A percentile compares a stretch with the other conserved stretches of the same genome.
These are phyloP conservation scores for Apodemus sylvaticus DNA, from an alignment of 2,113 vertebrate species.

Conservation along the genomic window DNA sequence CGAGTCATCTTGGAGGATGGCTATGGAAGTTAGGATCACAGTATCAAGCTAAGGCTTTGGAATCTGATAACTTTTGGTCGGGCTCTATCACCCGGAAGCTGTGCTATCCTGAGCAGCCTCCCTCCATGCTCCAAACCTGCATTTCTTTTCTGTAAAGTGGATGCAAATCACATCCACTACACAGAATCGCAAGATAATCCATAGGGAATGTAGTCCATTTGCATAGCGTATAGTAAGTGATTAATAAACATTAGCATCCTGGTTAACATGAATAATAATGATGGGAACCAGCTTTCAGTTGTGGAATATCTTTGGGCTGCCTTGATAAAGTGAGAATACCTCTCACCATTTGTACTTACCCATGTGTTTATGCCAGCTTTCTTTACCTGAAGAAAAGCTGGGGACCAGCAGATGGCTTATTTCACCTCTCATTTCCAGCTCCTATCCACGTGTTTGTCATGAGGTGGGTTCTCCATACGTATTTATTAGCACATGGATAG, in stretches of 20 bases:
- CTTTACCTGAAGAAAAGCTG: neutral
- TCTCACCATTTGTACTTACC: neutral
- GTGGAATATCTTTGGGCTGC: neutral
- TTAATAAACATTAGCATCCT: conserved; percentile 24
- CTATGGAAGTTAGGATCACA: neutral
- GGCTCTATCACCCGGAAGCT: neutral
- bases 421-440: neutral
- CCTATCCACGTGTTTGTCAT: neutral
- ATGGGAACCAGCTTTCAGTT: neutral
- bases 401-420: neutral
- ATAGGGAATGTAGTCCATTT: neutral
- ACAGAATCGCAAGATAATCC: neutral
- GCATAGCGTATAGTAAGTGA: neutral
- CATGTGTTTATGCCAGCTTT: neutral
- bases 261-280: conserved; percentile 38
- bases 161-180: neutral
- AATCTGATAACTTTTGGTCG: neutral
- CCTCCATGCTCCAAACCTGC: neutral
- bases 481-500: neutral
- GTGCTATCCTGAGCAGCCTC: neutral
- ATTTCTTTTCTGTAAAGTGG: neutral
- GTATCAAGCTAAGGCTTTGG: neutral
- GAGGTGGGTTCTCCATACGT: neutral
- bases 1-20: neutral
- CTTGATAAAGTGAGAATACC: neutral